Conservation (phyloP, 2,113 vertebrate genomes). For the Motacilla tschutschensis region DNA sequence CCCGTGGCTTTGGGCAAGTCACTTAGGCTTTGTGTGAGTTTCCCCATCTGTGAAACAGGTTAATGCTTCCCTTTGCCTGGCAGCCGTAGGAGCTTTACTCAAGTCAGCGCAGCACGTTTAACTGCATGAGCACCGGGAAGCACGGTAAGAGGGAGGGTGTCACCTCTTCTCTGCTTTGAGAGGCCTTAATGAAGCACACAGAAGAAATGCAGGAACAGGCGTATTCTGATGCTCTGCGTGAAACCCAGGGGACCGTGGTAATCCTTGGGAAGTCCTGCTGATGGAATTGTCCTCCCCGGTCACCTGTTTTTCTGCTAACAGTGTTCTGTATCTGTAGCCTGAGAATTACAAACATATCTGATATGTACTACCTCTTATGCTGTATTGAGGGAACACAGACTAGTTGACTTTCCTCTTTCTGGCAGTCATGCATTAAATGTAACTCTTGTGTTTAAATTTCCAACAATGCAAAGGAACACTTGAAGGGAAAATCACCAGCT, state of each 20-base stretch:
- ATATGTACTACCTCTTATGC: neutral
- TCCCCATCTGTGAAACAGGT: conserved; percentile 48
- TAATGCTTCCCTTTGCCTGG: conserved; percentile 35
- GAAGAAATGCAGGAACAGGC: neutral
- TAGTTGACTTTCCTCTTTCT: conserved; percentile 26
- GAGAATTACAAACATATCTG: neutral
- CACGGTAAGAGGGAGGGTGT: neutral
- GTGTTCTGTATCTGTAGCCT: neutral
- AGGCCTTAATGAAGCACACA: neutral
- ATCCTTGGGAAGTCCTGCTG: neutral
- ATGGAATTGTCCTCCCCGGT: neutral
- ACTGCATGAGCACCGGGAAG: neutral
- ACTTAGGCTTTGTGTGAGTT: conserved; percentile 21
- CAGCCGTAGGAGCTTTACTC: conserved; percentile 10
- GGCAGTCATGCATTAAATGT: conserved; percentile 37
- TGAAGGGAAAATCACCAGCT: conserved; percentile 18
- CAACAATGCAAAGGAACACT: conserved; percentile 5
- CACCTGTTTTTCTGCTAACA: neutral
- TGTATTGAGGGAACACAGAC: neutral
- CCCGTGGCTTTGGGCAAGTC: conserved; percentile 26
- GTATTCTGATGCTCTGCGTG: neutral
- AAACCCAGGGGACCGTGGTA: neutral
- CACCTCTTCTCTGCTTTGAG: neutral
- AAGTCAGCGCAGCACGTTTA: neutral
- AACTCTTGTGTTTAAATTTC: conserved; percentile 42